Evolutionary conservation across 2,797 vertebrate genomes (phyloP), one percentile per base, ranked within the genome.

Genomic region (Pelodytes ibericus): DNA sequence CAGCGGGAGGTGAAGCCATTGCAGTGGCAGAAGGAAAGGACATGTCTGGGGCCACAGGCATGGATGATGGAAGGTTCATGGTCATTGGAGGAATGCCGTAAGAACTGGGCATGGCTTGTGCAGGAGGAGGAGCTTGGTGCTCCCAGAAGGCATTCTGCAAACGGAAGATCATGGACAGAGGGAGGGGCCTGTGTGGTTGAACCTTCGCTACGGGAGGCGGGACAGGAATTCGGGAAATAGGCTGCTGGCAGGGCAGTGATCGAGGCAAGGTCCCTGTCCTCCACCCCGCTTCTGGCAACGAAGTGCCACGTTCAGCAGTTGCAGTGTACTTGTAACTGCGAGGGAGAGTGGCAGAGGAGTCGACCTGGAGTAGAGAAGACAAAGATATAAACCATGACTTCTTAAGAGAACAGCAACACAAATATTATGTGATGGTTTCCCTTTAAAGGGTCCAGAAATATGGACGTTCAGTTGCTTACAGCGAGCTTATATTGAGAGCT

Each of bases 151-250:
- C 94, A 4, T 95, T 95, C 77, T 97, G 96, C 56, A 97, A 91
- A 64, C 92, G 93, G 89, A 96, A 94, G 80, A 97, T 96, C 87
- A 96, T 92, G 2, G 95, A 96, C 41, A 96, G 93, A 0, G 96
- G 96, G 56, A 97, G 92, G 10, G 94, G 94, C 30, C 84, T 89
- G 57, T 86, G 91, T 71, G 91, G 92, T 8, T 82, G 88, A 24
- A 81, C 86, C 7, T 85, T 84, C 3, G 82, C 88, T 1, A 71
- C 36, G 0, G 82, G 41, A 0, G 95, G 96, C 0, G 95, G 96
- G 39, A 96, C 93, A 3, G 94, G 90, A 63, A 96, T 94, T 2
- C 96, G 94, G 53, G 91, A 93, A 74, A 92, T 91, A 0, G 95
- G 94, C 77, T 92, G 93, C 64, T 87, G 26, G 71, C 77, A 44